Evolutionary conservation across 2,888 invertebrate species (phyloP), one percentile per base, ranked within the genome.

Genomic region (Silvanus unidentatus): DNA sequence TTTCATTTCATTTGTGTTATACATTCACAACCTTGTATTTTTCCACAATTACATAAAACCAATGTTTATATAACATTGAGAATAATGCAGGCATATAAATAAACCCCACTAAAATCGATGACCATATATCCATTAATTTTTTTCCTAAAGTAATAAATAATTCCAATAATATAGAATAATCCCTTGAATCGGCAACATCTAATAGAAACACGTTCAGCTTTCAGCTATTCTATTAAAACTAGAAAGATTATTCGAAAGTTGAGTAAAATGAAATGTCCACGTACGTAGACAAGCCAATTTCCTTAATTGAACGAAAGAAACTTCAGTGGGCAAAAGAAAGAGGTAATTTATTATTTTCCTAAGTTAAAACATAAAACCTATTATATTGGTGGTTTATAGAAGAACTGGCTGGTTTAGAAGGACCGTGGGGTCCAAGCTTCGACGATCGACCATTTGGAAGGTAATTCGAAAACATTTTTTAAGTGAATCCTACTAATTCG

Each of bases 261-360:
- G 39, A 11, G 44, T 36, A 40, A 47, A 39, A 41, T 43, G 40
- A 37, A 54, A 69, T 70, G 70, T 64, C 63, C 46, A 53, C 54
- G n/a, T 59, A 54, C 35, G 43, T 46, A 44, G 48, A 59, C 40
- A 64, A 62, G 45, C 58, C 63, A n/a, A 52, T 65, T 52, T 83
- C 88, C 54, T 75, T 91, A 68, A 77, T 92, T 63, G 90, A 94
- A 76, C 83, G 87, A 74, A 94, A 94, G 74, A 85, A 86, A 71
- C 78, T 86, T 65, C 93, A 95, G 80, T 94, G 94, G 94, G 92
- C 91, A 59, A 82, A 80, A 72, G 94, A 95, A 77, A 81, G 84
- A 81, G 93, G 94, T 93, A 76, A 28, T 28, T 28, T 9, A 28
- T 28, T 9, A 8, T 28, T 10, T 8, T 12, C 4, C 13, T 32